These are phyloP conservation scores for Nomada ferruginata DNA, from an alignment of 2,888 invertebrate species.

Conservation along the genomic window DNA sequence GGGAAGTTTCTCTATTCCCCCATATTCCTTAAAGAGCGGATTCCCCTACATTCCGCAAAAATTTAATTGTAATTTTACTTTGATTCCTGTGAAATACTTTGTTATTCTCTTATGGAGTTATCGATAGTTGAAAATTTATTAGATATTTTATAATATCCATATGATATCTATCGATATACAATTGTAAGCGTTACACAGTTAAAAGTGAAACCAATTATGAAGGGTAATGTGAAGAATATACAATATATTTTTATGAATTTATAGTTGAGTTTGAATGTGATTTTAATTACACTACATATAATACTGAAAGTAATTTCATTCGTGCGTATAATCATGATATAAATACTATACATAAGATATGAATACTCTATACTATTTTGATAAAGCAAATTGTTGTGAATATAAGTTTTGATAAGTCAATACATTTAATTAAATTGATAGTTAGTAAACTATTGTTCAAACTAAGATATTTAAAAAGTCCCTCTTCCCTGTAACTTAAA, in stretches of 20 bases:
- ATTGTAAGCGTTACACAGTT: not conserved
- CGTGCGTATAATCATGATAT: too few species aligned
- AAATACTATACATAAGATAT: too few species aligned
- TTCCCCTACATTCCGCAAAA: not conserved
- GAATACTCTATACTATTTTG: too few species aligned
- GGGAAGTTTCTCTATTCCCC: slow-evolving; percentile 18
- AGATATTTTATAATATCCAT: not conserved
- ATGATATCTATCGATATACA: not conserved
- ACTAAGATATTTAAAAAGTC: not conserved
- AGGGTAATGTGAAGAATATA: not conserved
- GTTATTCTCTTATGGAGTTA: not conserved
- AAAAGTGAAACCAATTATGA: not conserved
- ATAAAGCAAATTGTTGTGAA: too few species aligned
- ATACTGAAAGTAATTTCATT: too few species aligned
- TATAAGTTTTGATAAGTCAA: too few species aligned
- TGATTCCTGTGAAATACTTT: not conserved
- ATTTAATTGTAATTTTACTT: not conserved
- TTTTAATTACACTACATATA: not conserved
- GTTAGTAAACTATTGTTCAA: too few species aligned
- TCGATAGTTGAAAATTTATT: not conserved
- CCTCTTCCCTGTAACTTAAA: not conserved
- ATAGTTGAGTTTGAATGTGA: not conserved
- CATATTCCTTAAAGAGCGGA: not conserved
- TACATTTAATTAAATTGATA: too few species aligned
- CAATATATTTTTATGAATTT: not conserved